These are phyloP conservation scores for Volucella bombylans DNA, from an alignment of 2,888 invertebrate species.

Conservation along the genomic window DNA sequence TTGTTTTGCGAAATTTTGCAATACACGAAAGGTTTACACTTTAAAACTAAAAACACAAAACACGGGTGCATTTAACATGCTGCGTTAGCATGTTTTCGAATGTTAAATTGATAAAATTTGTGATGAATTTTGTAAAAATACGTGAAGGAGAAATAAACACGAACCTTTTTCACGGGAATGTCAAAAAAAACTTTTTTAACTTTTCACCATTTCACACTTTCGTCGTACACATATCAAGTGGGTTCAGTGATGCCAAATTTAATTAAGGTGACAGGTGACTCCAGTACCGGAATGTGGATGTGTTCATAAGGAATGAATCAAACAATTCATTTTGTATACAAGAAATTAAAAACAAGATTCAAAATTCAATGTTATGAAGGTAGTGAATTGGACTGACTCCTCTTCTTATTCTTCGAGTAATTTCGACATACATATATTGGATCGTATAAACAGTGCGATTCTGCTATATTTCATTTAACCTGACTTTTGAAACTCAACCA, in stretches of 20 bases:
- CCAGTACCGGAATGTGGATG: conserved; percentile 1
- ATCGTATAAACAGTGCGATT: too few relatives aligned
- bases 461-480: too few relatives aligned
- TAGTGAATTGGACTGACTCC: too few relatives aligned
- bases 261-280: conserved; percentile 5
- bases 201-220: conserved; percentile 67
- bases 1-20: conserved; percentile 61
- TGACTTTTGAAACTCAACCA: too few relatives aligned
- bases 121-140: conserved; percentile 49
- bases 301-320: background rate
- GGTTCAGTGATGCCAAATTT: conserved; percentile 53
- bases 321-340: background rate
- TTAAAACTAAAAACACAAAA: conserved; percentile 41
- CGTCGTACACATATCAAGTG: conserved; percentile 54
- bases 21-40: conserved; percentile 44
- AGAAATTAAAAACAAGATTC: too few relatives aligned
- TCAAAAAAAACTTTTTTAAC: conserved; percentile 64
- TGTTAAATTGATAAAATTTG: conserved; percentile 18
- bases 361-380: too few relatives aligned
- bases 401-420: too few relatives aligned
- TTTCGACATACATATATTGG: too few relatives aligned
- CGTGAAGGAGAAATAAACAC: conserved; percentile 68
- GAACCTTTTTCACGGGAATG: conserved; percentile 72
- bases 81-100: conserved; percentile 53
- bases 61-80: conserved; percentile 30